phyloP scores from a whole-genome alignment of 2,113 vertebrate species.

The Urocynchramus pylzowi region DNA sequence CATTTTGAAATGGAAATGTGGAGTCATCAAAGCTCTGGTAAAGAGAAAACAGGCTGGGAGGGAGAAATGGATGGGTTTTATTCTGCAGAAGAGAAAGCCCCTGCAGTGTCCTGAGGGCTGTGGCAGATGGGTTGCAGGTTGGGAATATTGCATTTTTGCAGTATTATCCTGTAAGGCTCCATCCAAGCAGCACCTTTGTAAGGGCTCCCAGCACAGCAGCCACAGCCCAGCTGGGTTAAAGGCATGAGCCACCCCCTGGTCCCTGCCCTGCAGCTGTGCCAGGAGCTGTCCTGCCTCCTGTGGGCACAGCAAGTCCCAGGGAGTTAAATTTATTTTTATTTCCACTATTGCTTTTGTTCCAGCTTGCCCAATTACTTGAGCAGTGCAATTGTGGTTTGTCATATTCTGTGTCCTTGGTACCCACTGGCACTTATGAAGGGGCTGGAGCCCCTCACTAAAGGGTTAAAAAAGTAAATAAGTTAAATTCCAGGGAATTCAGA shows the following conservation, averaged over 20 bases:
- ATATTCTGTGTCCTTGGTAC: accelerated
- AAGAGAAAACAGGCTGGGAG: neutral
- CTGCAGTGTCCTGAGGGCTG: neutral
- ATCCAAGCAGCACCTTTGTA: neutral
- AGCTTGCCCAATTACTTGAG: neutral
- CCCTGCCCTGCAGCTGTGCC: neutral
- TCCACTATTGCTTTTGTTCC: neutral
- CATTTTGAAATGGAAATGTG: neutral
- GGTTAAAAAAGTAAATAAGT: neutral
- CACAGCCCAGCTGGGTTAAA: neutral
- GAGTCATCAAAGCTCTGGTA: neutral
- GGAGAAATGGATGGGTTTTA: neutral
- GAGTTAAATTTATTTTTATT: neutral
- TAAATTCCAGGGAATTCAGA: neutral
- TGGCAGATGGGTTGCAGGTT: neutral
- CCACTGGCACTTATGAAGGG: accelerated
- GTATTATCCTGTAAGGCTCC: neutral
- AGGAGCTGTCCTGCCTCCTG: neutral
- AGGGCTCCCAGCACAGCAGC: neutral
- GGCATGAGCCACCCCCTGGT: accelerated
- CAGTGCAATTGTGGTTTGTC: accelerated
- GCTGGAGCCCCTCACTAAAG: neutral
- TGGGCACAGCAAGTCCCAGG: neutral
- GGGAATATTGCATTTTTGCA: neutral
- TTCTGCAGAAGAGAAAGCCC: neutral